phyloP scores from a whole-genome alignment of 1,140 invertebrate genomes.

The Psix sp. region DNA sequence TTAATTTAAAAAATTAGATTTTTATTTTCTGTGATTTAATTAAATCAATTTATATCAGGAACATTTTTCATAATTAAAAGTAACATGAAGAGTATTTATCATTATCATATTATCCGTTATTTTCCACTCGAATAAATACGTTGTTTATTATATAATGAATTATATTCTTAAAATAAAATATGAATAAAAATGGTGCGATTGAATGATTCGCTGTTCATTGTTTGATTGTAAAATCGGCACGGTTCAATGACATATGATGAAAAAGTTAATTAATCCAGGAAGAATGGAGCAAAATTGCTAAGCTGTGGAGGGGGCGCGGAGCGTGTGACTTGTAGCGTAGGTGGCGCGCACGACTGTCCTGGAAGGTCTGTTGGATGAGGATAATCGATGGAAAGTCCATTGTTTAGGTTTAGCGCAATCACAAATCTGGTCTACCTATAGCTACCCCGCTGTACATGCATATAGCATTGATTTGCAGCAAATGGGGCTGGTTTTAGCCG shows the following conservation, averaged over 20 bases:
- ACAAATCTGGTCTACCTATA: conserved; percentile 61
- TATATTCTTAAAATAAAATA: no score
- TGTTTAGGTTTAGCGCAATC: conserved; percentile 67
- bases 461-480: conserved; percentile 60
- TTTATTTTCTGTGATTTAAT: no score
- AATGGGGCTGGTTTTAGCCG: conserved; percentile 54
- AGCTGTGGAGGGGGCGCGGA: conserved; percentile 1
- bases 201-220: no score
- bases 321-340: conserved; percentile 51
- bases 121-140: no score
- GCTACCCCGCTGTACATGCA: conserved; percentile 51
- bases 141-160: no score
- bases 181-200: no score
- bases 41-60: no score
- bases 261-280: conserved; percentile 63
- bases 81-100: no score
- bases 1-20: no score
- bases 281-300: conserved; percentile 61
- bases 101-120: no score
- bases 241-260: conserved; percentile 27
- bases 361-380: conserved; percentile 49
- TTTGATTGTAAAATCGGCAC: no score
- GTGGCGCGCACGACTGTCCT: conserved; percentile 42
- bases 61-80: no score
- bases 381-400: conserved; percentile 63